Evolutionary conservation across 2,113 vertebrate genomes (phyloP).

Genomic region (Pygoscelis adeliae): DNA sequence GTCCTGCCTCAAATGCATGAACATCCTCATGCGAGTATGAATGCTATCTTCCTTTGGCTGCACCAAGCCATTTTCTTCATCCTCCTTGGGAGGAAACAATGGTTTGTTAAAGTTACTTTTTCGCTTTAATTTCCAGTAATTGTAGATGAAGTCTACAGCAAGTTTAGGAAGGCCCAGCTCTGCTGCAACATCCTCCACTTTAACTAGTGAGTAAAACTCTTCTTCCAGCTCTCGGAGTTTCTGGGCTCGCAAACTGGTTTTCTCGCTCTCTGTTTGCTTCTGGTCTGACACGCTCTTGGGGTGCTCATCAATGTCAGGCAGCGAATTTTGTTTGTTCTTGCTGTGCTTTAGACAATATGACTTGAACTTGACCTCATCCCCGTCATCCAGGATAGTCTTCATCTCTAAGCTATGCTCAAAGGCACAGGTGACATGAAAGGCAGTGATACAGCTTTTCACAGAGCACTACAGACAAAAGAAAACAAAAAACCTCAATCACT

Average conservation of each 20-base stretch:
- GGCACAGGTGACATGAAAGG: slow-evolving; percentile 99
- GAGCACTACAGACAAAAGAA: slow-evolving; percentile 84
- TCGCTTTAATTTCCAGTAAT: slow-evolving; percentile 98
- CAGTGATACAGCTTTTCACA: slow-evolving; percentile 95
- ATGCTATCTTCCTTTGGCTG: slow-evolving; percentile 95
- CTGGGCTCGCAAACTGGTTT: slow-evolving; percentile 88
- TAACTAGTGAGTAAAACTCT: slow-evolving; percentile 90
- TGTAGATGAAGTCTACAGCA: slow-evolving; percentile 91
- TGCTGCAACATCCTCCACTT: slow-evolving; percentile 84
- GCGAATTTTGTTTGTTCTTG: slow-evolving; percentile 80
- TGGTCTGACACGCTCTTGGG: slow-evolving; percentile 80
- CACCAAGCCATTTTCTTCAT: slow-evolving; percentile 88
- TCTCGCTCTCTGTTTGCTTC: slow-evolving; percentile 85
- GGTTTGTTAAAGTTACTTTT: slow-evolving; percentile 94
- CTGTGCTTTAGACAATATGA: slow-evolving; percentile 97
- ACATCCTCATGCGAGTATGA: slow-evolving; percentile 98
- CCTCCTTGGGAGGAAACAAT: slow-evolving; percentile 92
- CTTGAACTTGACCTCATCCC: slow-evolving; percentile 97
- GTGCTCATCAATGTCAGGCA: slow-evolving; percentile 72
- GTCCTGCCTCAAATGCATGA: slow-evolving; percentile 98
- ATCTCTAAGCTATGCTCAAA: slow-evolving; percentile 97
- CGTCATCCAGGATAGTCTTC: slow-evolving; percentile 96
- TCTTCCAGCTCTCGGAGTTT: slow-evolving; percentile 95
- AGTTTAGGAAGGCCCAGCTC: slow-evolving; percentile 81
- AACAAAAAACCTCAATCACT: background rate